Evolutionary conservation across 2,113 vertebrate genomes (phyloP).

Genomic region (Tautogolabrus adspersus): DNA sequence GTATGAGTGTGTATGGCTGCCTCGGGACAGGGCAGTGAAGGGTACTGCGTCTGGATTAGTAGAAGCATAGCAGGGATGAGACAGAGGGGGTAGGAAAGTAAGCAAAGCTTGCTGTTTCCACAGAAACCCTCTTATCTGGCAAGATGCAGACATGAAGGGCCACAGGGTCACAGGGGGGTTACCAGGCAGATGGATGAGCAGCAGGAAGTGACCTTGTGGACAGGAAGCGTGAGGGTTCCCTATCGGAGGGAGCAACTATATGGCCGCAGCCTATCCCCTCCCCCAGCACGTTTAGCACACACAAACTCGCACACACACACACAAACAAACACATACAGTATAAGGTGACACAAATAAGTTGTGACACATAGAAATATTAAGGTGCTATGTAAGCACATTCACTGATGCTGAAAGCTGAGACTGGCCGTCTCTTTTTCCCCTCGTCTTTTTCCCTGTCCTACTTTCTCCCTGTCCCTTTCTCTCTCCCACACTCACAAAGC

Average conservation of each 20-base stretch:
- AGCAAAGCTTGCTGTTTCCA: constrained; percentile 65
- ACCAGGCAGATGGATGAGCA: constrained; percentile 86
- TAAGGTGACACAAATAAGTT: constrained; percentile 77
- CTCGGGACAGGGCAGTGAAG: constrained; percentile 47
- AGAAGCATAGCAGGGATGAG: constrained; percentile 52
- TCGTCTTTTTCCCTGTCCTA: constrained; percentile 65
- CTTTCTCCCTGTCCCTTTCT: constrained; percentile 57
- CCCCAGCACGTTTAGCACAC: constrained; percentile 37
- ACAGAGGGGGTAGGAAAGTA: constrained; percentile 47
- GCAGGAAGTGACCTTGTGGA: constrained; percentile 83
- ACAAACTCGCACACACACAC: constrained; percentile 7
- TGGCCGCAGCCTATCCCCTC: constrained; percentile 26
- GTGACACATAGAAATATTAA: constrained; percentile 73
- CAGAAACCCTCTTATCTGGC: constrained; percentile 78
- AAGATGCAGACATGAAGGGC: constrained; percentile 60
- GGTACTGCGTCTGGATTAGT: constrained; percentile 68
- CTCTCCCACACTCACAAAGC: neutral
- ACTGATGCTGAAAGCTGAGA: constrained; percentile 65
- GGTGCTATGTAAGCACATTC: constrained; percentile 76
- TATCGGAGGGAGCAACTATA: constrained; percentile 41
- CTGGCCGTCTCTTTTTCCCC: constrained; percentile 48
- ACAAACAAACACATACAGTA: constrained; percentile 42
- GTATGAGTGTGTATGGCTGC: constrained; percentile 17
- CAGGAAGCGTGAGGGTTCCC: constrained; percentile 73
- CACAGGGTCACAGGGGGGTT: constrained; percentile 82